phyloP scores from a whole-genome alignment of 2,888 invertebrate species.

The Saturnia pavonia region DNA sequence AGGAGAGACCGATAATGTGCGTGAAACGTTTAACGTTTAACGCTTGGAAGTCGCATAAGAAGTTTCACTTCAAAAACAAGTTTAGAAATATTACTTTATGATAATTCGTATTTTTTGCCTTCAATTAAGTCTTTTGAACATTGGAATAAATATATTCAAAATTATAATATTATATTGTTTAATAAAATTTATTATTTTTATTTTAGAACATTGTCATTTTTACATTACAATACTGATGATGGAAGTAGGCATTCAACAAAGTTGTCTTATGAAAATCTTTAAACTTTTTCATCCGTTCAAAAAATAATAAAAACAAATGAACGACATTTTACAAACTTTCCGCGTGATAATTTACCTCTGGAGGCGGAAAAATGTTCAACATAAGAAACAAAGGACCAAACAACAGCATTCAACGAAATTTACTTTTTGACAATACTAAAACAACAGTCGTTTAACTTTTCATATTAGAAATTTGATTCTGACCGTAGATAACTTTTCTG shows the following conservation, averaged over 20 bases:
- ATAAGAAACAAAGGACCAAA: slow-evolving; percentile 42
- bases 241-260: background rate
- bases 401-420: slow-evolving; percentile 43
- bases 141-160: background rate
- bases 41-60: too few species aligned
- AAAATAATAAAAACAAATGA: slow-evolving; percentile 43
- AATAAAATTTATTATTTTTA: background rate
- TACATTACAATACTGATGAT: background rate
- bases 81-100: too few species aligned
- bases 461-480: slow-evolving; percentile 48
- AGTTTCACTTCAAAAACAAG: too few species aligned
- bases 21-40: too few species aligned
- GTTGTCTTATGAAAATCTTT: background rate
- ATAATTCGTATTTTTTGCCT: background rate
- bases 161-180: background rate
- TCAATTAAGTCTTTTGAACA: background rate
- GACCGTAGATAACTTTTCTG: background rate
- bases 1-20: too few species aligned
- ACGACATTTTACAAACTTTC: slow-evolving; percentile 43
- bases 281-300: slow-evolving; percentile 25
- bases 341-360: slow-evolving; percentile 42
- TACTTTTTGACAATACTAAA: slow-evolving; percentile 59
- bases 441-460: slow-evolving; percentile 67
- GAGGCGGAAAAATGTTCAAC: slow-evolving; percentile 43
- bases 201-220: background rate